phyloP scores from a whole-genome alignment of 1,140 invertebrate species.

The Solenopsis invicta region DNA sequence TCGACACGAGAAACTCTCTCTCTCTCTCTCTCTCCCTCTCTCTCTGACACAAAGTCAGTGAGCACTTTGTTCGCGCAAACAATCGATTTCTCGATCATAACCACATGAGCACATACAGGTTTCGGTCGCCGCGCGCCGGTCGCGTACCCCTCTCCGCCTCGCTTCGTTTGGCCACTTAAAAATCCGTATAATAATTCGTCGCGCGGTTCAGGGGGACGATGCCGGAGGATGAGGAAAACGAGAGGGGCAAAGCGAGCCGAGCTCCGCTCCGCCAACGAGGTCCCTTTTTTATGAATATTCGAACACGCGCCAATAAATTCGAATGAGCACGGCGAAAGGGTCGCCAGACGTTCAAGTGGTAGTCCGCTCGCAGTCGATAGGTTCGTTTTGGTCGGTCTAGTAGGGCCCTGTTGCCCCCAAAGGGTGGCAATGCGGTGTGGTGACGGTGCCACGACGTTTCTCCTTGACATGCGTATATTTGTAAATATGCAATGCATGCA shows the following conservation, averaged over 20 bases:
- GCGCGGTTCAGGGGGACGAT: conserved; percentile 37
- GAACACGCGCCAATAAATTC: conserved; percentile 86
- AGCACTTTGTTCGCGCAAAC: conserved; percentile 83
- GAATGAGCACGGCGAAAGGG: conserved; percentile 85
- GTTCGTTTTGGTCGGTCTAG: conserved; percentile 73
- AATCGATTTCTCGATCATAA: conserved; percentile 83
- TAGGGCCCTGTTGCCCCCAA: conserved; percentile 63
- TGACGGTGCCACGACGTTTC: conserved; percentile 63
- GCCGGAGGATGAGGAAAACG: background rate
- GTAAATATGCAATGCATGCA: conserved; percentile 37
- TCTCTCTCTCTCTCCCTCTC: no score
- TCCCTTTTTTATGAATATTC: conserved; percentile 85
- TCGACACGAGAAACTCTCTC: conserved; percentile 38
- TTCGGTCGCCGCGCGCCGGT: conserved; percentile 40
- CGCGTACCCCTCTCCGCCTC: conserved; percentile 51
- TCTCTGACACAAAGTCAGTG: conserved; percentile 77
- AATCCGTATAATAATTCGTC: conserved; percentile 77
- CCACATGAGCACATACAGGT: conserved; percentile 62
- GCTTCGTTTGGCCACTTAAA: conserved; percentile 68
- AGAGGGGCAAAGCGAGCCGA: conserved; percentile 43
- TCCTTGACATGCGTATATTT: conserved; percentile 33
- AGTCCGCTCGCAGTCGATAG: conserved; percentile 79
- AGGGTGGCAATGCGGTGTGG: conserved; percentile 63
- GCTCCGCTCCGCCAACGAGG: conserved; percentile 66
- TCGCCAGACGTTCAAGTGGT: conserved; percentile 85